Evolutionary conservation across 2,888 invertebrate genomes (phyloP).

Genomic region (Anoncus sp.): DNA sequence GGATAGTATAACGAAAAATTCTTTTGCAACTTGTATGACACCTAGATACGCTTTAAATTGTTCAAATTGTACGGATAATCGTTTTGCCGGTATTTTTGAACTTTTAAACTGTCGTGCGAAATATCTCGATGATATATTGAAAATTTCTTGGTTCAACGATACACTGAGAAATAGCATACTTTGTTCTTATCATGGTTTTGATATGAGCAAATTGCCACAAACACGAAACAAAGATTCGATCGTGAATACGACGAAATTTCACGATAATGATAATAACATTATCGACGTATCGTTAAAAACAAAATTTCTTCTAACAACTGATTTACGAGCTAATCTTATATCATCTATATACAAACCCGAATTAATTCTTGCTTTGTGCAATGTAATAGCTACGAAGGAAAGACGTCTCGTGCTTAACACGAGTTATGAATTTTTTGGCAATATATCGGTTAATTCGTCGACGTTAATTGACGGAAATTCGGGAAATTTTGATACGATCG

Average conservation of each 20-base stretch:
- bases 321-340: constrained; percentile 84
- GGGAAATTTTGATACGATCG: constrained; percentile 11
- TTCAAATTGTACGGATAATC: constrained; percentile 89
- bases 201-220: constrained; percentile 39
- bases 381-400: constrained; percentile 88
- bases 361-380: constrained; percentile 91
- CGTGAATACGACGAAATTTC: neutral
- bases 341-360: constrained; percentile 87
- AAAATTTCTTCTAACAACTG: constrained; percentile 16
- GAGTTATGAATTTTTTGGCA: constrained; percentile 84
- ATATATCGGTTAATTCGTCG: constrained; percentile 60
- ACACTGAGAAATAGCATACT: constrained; percentile 87
- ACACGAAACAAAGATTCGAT: neutral
- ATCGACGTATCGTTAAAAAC: constrained; percentile 6
- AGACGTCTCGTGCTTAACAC: constrained; percentile 88
- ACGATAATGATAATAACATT: neutral
- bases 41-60: constrained; percentile 89
- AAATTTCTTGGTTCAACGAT: constrained; percentile 86
- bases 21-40: constrained; percentile 86
- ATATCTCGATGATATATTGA: constrained; percentile 86
- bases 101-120: constrained; percentile 89
- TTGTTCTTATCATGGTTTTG: constrained; percentile 60
- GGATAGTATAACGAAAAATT: constrained; percentile 69
- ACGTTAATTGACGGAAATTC: constrained; percentile 43
- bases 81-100: constrained; percentile 89